Conservation (phyloP, 2,797 vertebrate genomes). For the Heterohyrax brucei region DNA sequence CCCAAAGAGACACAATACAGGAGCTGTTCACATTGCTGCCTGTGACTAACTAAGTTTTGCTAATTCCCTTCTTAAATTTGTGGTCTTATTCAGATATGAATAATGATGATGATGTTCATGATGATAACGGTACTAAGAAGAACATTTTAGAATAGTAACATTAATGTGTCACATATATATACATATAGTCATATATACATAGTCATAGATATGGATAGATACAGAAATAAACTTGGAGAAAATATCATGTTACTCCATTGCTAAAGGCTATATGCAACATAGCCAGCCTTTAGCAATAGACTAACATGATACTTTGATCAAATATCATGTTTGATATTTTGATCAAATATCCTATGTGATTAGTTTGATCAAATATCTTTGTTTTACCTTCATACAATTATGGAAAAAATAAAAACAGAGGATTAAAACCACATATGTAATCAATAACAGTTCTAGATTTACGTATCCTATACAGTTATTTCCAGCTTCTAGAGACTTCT, state of each 20-base stretch:
- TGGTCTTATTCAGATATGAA: background rate
- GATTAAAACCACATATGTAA: background rate
- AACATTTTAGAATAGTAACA: background rate
- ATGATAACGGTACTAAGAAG: background rate
- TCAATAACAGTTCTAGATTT: background rate
- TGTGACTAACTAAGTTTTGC: background rate
- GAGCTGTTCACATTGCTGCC: background rate
- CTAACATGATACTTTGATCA: too few relatives aligned
- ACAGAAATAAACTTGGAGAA: background rate
- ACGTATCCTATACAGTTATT: background rate
- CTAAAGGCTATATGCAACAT: background rate
- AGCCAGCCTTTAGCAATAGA: too few relatives aligned
- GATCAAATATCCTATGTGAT: too few relatives aligned
- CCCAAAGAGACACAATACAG: background rate
- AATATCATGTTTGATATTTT: too few relatives aligned
- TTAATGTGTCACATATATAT: background rate
- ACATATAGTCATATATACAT: background rate
- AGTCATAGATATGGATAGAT: background rate
- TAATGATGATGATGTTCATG: background rate
- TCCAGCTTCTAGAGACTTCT: background rate
- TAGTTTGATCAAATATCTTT: background rate
- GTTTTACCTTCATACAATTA: slow-evolving; percentile 19
- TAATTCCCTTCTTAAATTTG: background rate
- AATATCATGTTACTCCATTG: background rate
- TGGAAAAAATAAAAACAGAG: background rate